Evolutionary conservation across 2,888 invertebrate species (phyloP), one percentile per base, ranked within the genome.

Genomic region (Eilema griseolum): DNA sequence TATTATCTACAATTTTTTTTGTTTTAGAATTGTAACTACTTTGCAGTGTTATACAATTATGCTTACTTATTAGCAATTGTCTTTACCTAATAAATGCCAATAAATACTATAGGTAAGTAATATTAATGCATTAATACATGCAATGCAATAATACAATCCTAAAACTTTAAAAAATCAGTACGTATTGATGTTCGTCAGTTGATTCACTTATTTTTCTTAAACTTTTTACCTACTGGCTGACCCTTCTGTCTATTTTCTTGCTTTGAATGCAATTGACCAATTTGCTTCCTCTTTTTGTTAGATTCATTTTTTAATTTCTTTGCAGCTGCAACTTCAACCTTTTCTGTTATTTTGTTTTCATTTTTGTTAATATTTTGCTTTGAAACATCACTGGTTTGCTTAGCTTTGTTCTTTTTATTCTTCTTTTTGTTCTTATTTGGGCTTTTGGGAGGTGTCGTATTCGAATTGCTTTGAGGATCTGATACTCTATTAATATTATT

Each of bases 221-320:
- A 82, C 69, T 86, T 88, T 71, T 89, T 89, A 59, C 86, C 84
- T 73, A 76, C 71, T 67, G 84, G 84, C 74, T 85, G 83, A 57
- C 3, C 37, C 71, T 82, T 86, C 28, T 33, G 71, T 10, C 78
- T 83, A 71, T 82, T 84, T 66, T 73, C 79, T 77, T 88, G 88
- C 65, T 86, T 86, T 33, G 76, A 80, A 70, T 89, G 90, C 26
- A 93, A 67, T 71, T 91, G 86, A 63, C 94, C 94, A 75, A 94
- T 91, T 80, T 89, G 85, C 73, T 94, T 93, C 71, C 91, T 91
- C 63, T 91, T 88, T 75, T 92, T 93, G 71, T 92, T 92, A 12
- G 86, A 79, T 73, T 90, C 86, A 41, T 90, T 91, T 83, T 94
- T 94, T 5, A 94, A 73, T 78, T 93, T 93, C 70, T 89, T 90